A percentile compares a stretch with the other conserved stretches of the same genome.
Evolutionary conservation across 1,140 invertebrate genomes (phyloP).

Genomic region (Galendromus occidentalis): DNA sequence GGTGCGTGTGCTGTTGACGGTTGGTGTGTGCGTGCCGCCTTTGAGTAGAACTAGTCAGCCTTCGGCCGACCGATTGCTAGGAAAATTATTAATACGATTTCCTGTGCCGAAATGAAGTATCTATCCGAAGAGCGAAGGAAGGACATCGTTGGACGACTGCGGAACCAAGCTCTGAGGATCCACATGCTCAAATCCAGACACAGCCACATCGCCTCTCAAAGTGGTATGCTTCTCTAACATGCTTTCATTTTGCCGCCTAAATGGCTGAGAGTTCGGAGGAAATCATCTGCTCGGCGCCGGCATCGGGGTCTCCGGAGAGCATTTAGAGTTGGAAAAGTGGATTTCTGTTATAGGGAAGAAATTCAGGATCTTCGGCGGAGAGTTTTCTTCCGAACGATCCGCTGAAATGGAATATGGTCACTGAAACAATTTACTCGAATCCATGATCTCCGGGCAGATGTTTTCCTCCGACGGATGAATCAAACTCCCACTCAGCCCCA

Average conservation of each 20-base stretch:
- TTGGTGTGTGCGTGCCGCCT: background rate
- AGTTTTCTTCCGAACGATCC: background rate
- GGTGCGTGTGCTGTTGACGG: background rate
- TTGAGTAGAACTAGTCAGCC: background rate
- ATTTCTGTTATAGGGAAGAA: background rate
- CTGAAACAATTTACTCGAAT: no score
- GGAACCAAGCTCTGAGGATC: background rate
- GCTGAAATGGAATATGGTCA: background rate
- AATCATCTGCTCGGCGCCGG: background rate
- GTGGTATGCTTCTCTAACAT: background rate
- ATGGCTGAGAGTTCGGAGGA: background rate
- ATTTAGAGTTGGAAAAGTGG: background rate
- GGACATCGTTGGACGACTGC: background rate
- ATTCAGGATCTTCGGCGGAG: background rate
- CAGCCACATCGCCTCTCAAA: background rate
- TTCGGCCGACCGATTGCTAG: background rate
- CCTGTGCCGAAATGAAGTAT: background rate
- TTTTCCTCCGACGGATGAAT: no score
- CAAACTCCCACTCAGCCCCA: no score
- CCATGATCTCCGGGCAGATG: no score
- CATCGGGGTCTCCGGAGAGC: background rate
- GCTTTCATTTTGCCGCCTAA: background rate
- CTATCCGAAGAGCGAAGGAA: background rate
- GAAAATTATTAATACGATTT: background rate
- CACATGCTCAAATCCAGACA: constrained; percentile 1